A percentile compares a stretch with the other conserved stretches of the same genome.
phyloP scores from a whole-genome alignment of 2,113 vertebrate genomes.

The Sinosuthora webbiana region DNA sequence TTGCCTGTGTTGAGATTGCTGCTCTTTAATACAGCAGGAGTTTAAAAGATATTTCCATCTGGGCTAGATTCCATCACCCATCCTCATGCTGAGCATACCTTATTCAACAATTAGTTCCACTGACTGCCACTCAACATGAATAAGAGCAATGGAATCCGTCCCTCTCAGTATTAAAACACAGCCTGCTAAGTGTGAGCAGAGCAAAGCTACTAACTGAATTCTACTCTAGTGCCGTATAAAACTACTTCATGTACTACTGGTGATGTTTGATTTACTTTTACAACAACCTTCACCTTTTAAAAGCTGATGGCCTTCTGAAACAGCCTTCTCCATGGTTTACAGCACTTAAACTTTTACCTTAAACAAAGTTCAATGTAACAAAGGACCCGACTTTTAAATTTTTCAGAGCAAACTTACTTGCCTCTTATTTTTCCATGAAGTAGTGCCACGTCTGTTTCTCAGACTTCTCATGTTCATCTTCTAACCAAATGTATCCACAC shows the following conservation, averaged over 20 bases:
- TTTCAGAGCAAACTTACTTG: neutral
- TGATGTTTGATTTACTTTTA: neutral
- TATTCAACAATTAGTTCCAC: conserved; percentile 51
- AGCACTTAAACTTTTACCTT: neutral
- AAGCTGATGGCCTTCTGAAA: neutral
- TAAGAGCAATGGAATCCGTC: conserved; percentile 11
- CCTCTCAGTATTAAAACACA: neutral
- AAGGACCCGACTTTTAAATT: neutral
- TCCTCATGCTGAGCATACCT: conserved; percentile 50
- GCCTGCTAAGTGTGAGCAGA: neutral
- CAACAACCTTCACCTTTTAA: neutral
- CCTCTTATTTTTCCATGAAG: neutral
- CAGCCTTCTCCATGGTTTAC: neutral
- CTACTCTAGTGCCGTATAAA: neutral
- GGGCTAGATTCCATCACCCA: conserved; percentile 15
- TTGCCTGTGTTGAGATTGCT: neutral
- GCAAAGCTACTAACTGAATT: neutral
- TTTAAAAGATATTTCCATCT: conserved; percentile 28
- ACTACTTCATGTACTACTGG: neutral
- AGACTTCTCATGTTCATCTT: neutral
- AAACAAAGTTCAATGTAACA: neutral
- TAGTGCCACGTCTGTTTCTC: neutral
- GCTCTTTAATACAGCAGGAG: neutral
- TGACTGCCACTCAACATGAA: neutral
- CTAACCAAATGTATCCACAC: neutral